These are phyloP conservation scores for Amphiura filiformis DNA, from an alignment of 35 echinoderm and acorn worm species.

Conservation along the genomic window DNA sequence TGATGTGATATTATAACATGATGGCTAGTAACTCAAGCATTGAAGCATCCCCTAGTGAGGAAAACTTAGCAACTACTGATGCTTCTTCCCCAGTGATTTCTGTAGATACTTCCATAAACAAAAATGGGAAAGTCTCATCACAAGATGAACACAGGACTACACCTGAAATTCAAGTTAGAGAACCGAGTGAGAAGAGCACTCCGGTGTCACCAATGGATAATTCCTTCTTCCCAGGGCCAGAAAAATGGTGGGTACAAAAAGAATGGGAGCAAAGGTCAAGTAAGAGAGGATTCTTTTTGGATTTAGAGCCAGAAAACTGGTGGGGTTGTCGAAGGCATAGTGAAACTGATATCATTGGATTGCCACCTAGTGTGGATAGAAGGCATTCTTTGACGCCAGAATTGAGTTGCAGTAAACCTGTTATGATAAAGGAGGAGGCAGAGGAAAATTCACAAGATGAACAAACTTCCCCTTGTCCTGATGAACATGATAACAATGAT, in stretches of 20 bases:
- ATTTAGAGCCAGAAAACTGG: background rate
- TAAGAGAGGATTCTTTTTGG: background rate
- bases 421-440: background rate
- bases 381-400: background rate
- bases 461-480: too few species aligned
- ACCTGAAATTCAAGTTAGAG: background rate
- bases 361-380: background rate
- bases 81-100: background rate
- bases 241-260: background rate
- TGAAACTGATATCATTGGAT: background rate
- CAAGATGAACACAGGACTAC: background rate
- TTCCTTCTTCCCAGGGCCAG: background rate
- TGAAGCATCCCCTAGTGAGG: background rate
- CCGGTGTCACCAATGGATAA: background rate
- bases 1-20: too few species aligned
- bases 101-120: background rate
- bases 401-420: background rate
- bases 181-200: background rate
- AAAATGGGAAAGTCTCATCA: background rate
- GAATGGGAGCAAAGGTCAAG: background rate
- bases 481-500: background rate
- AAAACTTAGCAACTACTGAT: background rate
- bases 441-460: too few species aligned
- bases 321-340: background rate
- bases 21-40: background rate